Evolutionary conservation across 2,797 vertebrate genomes (phyloP), one percentile per base, ranked within the genome.

Genomic region (Cryptoprocta ferox): DNA sequence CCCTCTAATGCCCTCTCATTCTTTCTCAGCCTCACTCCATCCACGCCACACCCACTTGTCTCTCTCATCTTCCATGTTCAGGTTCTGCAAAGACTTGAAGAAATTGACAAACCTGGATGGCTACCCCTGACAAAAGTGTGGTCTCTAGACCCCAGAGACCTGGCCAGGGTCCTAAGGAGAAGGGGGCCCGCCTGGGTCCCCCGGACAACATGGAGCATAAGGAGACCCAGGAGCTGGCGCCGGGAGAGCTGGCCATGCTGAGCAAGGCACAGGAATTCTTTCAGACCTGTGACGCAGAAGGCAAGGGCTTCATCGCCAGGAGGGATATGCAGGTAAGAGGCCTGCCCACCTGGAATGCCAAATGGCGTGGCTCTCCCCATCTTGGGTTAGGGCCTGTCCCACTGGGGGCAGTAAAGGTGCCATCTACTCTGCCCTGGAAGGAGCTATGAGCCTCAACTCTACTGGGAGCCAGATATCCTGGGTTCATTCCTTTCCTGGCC

Each of bases 191-290:
- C 28, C 83, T 26, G 65, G 59, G 61, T 70, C 7, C 18, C 70
- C 95, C 68, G 68, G 95, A 50, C 97, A 96, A 89, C 48, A 53
- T 10, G 68, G 97, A 98, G 6, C 73, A 86, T 26, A 96, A 91
- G 76, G 98, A 89, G 28, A 97, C 78, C 56, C 98, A 80, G 63
- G 97, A 91, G n/a, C 98, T 98, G 9, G 98, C 98, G 19, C 97
- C 97, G 83, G 98, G 94, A 98, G 95, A 98, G 93, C 94, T 98
- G 95, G 87, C 98, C 35, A 95, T 99, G 89, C 96, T 98, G 98
- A 99, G 98, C 97, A 99, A 99, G 98, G 99, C 99, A 15, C 99
- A 97, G 3, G 99, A 99, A 92, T 99, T 99, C 97, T 99, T 99
- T 98, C 99, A 99, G 99, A 99, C 99, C 95, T 99, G 99, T 84